Evolutionary conservation across 1,140 invertebrate genomes (phyloP), one percentile per base, ranked within the genome.

Genomic region (Microplitis demolitor): DNA sequence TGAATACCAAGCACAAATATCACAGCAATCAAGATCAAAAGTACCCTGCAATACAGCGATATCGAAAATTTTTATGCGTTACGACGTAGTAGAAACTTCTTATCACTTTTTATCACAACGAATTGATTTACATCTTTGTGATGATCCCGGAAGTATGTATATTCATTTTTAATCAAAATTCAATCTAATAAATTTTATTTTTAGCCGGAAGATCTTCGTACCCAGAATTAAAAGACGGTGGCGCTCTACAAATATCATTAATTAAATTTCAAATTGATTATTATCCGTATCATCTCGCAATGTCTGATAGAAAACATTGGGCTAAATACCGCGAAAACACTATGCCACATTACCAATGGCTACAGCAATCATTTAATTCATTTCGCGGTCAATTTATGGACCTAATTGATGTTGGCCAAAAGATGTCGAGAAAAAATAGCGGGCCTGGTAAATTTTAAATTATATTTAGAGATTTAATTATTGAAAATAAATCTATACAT

Each of bases 101-200:
- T 98, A 98, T 89, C 98, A 99, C 88, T 92, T 99, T 82, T 91
- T 97, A 70, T 96, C 95, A 73, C 94, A 96, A 66, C 91, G 95
- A 80, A 96, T 99, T 80, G 96, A 99, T 88, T 89, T 99, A 54
- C 98, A 99, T 89, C 91, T 99, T 45, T 99, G 96, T 85, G 98
- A 99, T 87, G 98, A 99, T 87, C 92, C 93, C 76, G 95, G 95
- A 78, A 88, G 94, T 95, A 87, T 90, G 88, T 88, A 69, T 53
- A 6, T 16, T 66, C 50, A 64, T 24, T 35, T 53, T 14, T 24
- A 61, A 51, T 61, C n/a, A 69, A 33, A 14, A 56, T 13, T 58
- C 4, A 9, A 60, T 60, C n/a, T 54, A 24, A 24, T 24, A 33
- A 31, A 58, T 78, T 77, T 63, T 50, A 63, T 3, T 50, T 69